These are phyloP conservation scores for Nothocercus julius DNA, from an alignment of 2,113 vertebrate genomes.

Conservation along the genomic window DNA sequence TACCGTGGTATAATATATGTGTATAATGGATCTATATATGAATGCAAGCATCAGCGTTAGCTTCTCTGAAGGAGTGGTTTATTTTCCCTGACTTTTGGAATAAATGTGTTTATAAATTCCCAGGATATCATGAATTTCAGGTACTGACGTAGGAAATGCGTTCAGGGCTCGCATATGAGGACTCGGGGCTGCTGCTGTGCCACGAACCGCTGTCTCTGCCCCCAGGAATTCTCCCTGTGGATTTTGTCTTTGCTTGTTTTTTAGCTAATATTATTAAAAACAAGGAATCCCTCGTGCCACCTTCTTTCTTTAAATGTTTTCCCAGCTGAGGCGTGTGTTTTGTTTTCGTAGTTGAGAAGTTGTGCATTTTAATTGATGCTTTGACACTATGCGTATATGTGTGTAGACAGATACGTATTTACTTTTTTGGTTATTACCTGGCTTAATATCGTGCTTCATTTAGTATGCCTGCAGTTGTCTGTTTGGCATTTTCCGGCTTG, in stretches of 20 bases:
- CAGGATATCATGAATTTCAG: background rate
- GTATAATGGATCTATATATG: too few relatives aligned
- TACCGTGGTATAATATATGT: too few relatives aligned
- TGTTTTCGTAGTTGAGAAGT: background rate
- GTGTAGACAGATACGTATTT: background rate
- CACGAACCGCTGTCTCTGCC: background rate
- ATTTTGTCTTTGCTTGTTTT: background rate
- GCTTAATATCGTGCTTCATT: background rate
- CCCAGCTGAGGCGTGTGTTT: background rate
- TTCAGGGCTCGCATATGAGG: background rate
- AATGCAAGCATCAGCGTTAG: background rate
- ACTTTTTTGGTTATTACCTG: background rate
- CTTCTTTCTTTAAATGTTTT: background rate
- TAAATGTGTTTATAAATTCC: background rate
- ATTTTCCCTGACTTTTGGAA: background rate
- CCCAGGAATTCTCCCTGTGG: background rate
- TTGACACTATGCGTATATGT: too few relatives aligned
- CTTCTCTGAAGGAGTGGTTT: background rate
- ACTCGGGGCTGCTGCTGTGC: background rate
- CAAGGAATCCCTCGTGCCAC: background rate
- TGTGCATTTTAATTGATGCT: background rate
- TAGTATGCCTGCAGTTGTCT: background rate
- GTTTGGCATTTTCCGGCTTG: background rate
- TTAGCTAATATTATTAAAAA: background rate
- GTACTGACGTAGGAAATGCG: background rate